Evolutionary conservation across 2,797 vertebrate genomes (phyloP).

Genomic region (Poliocrania exsul): DNA sequence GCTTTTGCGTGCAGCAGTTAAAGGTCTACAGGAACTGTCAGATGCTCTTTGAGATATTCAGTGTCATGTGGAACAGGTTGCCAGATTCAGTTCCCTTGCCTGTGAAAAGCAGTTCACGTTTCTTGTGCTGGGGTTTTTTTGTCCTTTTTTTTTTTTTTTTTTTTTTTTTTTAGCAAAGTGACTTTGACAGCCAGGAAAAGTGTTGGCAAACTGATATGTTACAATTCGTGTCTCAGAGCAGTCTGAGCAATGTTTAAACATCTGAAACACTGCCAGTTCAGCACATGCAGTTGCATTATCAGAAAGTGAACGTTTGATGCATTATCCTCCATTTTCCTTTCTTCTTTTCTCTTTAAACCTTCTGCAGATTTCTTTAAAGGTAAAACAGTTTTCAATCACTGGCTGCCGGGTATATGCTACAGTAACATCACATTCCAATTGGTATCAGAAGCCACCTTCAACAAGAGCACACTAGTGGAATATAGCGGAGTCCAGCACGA

Average conservation of each 20-base stretch:
- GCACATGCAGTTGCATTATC: background rate
- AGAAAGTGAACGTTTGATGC: background rate
- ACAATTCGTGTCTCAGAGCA: background rate
- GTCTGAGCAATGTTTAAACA: background rate
- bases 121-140: background rate
- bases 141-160: background rate
- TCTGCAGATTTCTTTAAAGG: conserved; percentile 89
- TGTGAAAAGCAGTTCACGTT: background rate
- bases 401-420: conserved; percentile 93
- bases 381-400: conserved; percentile 95
- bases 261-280: background rate
- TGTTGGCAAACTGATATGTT: background rate
- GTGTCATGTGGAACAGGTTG: background rate
- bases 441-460: conserved; percentile 90
- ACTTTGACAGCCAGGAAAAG: conserved; percentile 3
- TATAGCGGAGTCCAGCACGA: conserved; percentile 86
- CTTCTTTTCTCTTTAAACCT: conserved; percentile 7
- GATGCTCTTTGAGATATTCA: background rate
- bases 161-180: background rate
- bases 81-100: conserved; percentile 9
- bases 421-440: conserved; percentile 94
- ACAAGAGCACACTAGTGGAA: conserved; percentile 83
- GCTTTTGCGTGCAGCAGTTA: background rate
- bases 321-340: background rate
- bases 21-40: conserved; percentile 7